A percentile compares a stretch with the other conserved stretches of the same genome.
phyloP scores from a whole-genome alignment of 2,888 invertebrate species.

The Diabrotica balteata region DNA sequence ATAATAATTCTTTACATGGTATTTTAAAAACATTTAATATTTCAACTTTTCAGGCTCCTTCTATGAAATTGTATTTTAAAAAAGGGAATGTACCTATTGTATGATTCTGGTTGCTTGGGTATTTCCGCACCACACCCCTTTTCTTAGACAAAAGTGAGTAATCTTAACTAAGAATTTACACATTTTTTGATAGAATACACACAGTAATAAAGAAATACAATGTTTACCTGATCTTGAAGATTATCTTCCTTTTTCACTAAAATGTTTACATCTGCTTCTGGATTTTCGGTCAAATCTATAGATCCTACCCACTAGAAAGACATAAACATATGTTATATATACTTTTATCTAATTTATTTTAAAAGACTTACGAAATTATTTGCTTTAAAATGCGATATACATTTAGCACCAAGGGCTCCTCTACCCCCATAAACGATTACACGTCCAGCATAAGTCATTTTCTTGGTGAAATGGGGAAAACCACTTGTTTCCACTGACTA shows the following conservation, averaged over 20 bases:
- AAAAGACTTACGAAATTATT: slow-evolving; percentile 79
- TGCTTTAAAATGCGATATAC: slow-evolving; percentile 87
- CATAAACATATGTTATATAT: slow-evolving; percentile 17
- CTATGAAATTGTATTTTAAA: no score
- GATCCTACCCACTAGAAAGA: slow-evolving; percentile 57
- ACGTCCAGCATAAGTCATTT: slow-evolving; percentile 63
- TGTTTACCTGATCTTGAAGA: slow-evolving; percentile 72
- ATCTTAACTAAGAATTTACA: no score
- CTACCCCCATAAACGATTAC: slow-evolving; percentile 94
- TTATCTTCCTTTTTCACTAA: slow-evolving; percentile 78
- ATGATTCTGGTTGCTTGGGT: no score
- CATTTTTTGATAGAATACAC: no score
- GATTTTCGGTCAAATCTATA: slow-evolving; percentile 57
- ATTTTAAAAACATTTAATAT: no score
- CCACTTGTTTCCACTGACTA: background rate
- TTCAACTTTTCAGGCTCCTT: no score
- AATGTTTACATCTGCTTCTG: slow-evolving; percentile 87
- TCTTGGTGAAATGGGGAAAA: background rate
- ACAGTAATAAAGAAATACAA: no score
- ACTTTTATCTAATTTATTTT: slow-evolving; percentile 31
- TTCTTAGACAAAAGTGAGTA: no score
- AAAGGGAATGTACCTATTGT: no score
- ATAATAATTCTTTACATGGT: background rate
- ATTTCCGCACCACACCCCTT: no score
- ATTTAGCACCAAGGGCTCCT: slow-evolving; percentile 91